These are phyloP conservation scores for Brachionus sp. DNA, from an alignment of 1,140 invertebrate genomes.

Conservation along the genomic window DNA sequence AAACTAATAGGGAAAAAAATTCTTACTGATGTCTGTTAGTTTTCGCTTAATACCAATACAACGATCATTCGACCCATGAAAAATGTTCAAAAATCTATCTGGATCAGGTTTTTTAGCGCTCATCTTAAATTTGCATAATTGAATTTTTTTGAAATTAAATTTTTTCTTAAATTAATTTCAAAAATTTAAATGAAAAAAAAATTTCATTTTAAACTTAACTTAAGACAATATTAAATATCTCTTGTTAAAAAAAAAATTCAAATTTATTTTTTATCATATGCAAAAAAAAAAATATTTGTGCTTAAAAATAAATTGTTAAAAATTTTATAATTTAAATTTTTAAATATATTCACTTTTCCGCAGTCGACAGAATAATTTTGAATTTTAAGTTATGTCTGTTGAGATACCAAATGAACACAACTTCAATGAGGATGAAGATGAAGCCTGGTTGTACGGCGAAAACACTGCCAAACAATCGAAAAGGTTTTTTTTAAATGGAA, in stretches of 20 bases:
- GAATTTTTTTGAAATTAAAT: neutral
- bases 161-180: too few species aligned
- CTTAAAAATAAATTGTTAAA: neutral
- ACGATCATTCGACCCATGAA: neutral
- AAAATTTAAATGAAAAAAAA: neutral
- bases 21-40: constrained; percentile 2
- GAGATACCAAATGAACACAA: neutral
- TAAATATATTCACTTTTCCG: neutral
- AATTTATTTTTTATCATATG: too few species aligned
- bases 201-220: constrained; percentile 11
- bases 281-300: too few species aligned
- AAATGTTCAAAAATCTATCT: neutral
- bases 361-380: neutral
- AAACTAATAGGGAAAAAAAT: neutral
- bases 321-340: neutral
- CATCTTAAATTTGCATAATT: neutral
- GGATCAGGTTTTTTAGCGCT: neutral
- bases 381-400: neutral
- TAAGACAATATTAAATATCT: neutral
- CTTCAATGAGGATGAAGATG: constrained; percentile 37
- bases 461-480: neutral
- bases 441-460: constrained; percentile 42
- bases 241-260: too few species aligned
- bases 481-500: neutral
- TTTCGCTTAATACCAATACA: neutral